phyloP scores from a whole-genome alignment of 64 coral and sea anemone genomes.

The Montipora efflorescens region DNA sequence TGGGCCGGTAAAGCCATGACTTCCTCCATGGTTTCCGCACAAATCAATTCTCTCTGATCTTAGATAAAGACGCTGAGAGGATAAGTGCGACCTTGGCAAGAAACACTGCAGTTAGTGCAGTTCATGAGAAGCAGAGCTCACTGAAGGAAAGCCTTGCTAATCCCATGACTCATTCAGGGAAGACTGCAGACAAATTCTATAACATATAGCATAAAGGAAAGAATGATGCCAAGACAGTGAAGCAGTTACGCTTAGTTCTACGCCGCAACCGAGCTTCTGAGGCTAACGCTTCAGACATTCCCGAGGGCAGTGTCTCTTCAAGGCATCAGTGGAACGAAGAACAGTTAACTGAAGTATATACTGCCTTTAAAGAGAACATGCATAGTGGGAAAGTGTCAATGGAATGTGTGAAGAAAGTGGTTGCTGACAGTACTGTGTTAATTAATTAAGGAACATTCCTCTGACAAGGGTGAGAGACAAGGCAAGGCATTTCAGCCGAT shows the following conservation, averaged over 20 bases:
- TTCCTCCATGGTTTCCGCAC: conserved; percentile 41
- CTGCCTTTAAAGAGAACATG: too few relatives aligned
- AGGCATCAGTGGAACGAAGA: conserved; percentile 35
- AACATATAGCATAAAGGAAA: conserved; percentile 32
- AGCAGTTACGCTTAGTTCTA: background rate
- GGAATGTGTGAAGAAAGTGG: conserved; percentile 10
- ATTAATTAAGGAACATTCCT: background rate
- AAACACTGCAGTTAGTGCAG: background rate
- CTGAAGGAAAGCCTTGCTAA: conserved; percentile 62
- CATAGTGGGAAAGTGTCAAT: background rate
- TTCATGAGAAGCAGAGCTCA: conserved; percentile 21
- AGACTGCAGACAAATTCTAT: conserved; percentile 55
- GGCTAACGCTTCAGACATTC: conserved; percentile 6
- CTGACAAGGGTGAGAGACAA: conserved; percentile 25
- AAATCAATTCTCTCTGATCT: conserved; percentile 51
- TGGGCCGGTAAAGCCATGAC: conserved; percentile 45
- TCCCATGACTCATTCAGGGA: conserved; percentile 61
- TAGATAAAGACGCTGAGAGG: conserved; percentile 36
- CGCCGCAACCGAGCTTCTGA: background rate
- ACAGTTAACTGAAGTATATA: conserved; percentile 1
- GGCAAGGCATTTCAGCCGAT: conserved; percentile 14
- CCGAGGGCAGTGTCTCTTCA: conserved; percentile 3
- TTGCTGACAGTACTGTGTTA: conserved; percentile 20
- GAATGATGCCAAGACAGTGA: conserved; percentile 44
- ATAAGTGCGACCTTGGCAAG: conserved; percentile 11